phyloP scores from a whole-genome alignment of 2,797 vertebrate genomes.

The Pteronotus mesoamericanus region DNA sequence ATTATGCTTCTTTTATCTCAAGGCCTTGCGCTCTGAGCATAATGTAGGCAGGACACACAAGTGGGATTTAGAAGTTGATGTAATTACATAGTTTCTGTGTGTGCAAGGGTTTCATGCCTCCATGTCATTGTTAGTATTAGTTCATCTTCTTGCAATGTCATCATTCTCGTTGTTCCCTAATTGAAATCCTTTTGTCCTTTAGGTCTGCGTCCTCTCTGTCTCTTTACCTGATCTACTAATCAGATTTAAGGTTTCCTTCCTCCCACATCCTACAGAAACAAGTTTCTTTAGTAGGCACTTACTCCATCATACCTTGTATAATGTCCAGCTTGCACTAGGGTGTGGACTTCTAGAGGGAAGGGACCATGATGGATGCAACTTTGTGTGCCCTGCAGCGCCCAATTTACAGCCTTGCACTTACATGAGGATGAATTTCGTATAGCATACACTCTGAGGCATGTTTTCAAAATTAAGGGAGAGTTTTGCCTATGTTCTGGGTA shows the following conservation, averaged over 20 bases:
- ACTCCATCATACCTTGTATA: neutral
- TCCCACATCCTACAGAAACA: neutral
- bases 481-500: conserved; percentile 20
- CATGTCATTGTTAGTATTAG: neutral
- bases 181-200: neutral
- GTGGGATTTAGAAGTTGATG: neutral
- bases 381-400: neutral
- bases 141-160: neutral
- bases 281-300: neutral
- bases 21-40: neutral
- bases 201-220: neutral
- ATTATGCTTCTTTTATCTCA: neutral
- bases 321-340: neutral
- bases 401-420: neutral
- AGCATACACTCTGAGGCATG: neutral
- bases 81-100: neutral
- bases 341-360: neutral
- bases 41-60: neutral
- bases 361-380: neutral
- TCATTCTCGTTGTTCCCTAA: neutral
- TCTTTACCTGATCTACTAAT: neutral
- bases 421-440: neutral
- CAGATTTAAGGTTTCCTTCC: neutral
- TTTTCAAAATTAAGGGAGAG: conserved; percentile 12
- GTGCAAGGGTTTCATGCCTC: neutral